A percentile compares a stretch with the other conserved stretches of the same genome.
Evolutionary conservation across 2,113 vertebrate genomes (phyloP).

Genomic region (Hippocampus barbouri): DNA sequence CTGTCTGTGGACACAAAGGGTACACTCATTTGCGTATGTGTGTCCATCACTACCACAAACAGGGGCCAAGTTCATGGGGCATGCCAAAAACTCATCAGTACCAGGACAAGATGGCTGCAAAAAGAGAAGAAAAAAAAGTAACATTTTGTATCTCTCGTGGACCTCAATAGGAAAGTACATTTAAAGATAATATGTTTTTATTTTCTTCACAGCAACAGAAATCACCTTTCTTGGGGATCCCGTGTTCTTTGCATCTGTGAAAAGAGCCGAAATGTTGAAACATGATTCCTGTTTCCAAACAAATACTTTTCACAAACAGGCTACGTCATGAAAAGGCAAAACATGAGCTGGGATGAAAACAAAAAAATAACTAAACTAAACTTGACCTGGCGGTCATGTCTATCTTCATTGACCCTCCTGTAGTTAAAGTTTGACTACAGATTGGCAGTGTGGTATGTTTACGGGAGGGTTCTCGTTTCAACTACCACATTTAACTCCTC

Average conservation of each 20-base stretch:
- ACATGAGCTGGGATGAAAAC: background rate
- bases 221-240: conserved; percentile 47
- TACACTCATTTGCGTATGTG: conserved; percentile 80
- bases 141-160: background rate
- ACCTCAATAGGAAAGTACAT: background rate
- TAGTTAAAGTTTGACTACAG: background rate
- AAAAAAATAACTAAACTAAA: background rate
- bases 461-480: background rate
- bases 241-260: conserved; percentile 38
- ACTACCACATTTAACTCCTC: background rate
- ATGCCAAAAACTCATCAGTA: conserved; percentile 45
- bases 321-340: background rate
- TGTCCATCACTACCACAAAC: conserved; percentile 77
- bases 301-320: background rate
- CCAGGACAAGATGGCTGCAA: conserved; percentile 59
- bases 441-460: background rate
- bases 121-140: background rate
- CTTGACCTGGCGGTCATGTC: background rate
- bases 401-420: background rate
- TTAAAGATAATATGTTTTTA: background rate
- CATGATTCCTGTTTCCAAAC: background rate
- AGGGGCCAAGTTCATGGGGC: conserved; percentile 72
- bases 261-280: background rate
- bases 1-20: conserved; percentile 72
- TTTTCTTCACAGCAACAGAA: background rate